These are phyloP conservation scores for Coregonus ussuriensis DNA, from an alignment of 2,797 vertebrate genomes.

Conservation along the genomic window DNA sequence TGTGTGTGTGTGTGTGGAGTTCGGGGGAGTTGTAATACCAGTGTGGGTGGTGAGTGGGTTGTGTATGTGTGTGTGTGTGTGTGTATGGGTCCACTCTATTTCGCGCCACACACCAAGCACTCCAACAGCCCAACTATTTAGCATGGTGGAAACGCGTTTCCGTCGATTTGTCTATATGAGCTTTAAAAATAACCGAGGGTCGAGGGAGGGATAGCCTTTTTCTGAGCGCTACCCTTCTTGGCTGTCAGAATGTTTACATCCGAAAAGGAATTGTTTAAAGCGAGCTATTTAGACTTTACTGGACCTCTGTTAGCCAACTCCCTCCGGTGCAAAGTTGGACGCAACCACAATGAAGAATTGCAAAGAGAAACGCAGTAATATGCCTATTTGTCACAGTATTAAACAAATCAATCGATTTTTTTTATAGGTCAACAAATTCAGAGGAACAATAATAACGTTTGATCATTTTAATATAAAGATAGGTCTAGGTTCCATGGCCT, in stretches of 20 bases:
- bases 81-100: not conserved
- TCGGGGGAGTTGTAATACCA: too few species aligned
- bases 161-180: conserved; percentile 23
- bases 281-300: conserved; percentile 25
- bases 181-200: conserved; percentile 29
- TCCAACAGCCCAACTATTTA: conserved; percentile 4
- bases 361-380: not conserved
- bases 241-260: conserved; percentile 26
- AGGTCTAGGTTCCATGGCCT: not conserved
- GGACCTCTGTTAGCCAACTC: conserved; percentile 9
- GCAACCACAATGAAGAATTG: not conserved
- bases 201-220: conserved; percentile 21
- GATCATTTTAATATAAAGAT: not conserved
- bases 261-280: conserved; percentile 31
- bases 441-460: not conserved
- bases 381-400: not conserved
- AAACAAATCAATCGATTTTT: not conserved
- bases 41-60: not conserved
- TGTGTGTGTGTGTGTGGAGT: not conserved
- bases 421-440: not conserved
- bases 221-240: conserved; percentile 13
- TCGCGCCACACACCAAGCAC: not conserved
- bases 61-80: conserved; percentile 4
- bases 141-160: conserved; percentile 15
- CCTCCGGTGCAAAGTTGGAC: conserved; percentile 13